These are phyloP conservation scores for Drosophila pseudotalamancana DNA, from an alignment of 2,888 invertebrate genomes.

Conservation along the genomic window DNA sequence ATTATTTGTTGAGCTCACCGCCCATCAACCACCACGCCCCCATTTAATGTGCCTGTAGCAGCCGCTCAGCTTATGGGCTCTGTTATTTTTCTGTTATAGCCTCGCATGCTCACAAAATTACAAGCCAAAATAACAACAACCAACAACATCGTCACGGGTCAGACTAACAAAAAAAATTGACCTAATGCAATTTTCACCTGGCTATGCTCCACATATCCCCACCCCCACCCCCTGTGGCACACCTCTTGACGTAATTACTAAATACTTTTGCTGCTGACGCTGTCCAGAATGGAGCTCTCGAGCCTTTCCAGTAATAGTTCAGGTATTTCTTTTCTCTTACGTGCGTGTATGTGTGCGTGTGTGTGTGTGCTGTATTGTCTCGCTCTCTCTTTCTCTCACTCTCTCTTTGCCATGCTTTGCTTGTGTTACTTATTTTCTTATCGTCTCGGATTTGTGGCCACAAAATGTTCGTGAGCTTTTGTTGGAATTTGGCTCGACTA, in stretches of 20 bases:
- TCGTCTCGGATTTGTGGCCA: constrained; percentile 78
- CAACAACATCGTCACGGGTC: constrained; percentile 27
- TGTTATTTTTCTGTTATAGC: constrained; percentile 33
- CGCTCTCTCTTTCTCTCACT: not conserved
- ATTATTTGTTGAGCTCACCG: not conserved
- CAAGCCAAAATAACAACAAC: constrained; percentile 5
- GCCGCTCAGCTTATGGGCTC: constrained; percentile 36
- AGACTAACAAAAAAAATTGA: constrained; percentile 9
- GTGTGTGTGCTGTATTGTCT: constrained; percentile 9
- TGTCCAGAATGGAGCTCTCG: constrained; percentile 36
- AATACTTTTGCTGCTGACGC: constrained; percentile 68
- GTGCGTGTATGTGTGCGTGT: not conserved
- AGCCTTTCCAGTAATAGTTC: constrained; percentile 25
- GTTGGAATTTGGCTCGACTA: constrained; percentile 69
- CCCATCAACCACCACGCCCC: no score
- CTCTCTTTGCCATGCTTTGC: constrained; percentile 1
- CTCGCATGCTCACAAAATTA: constrained; percentile 62
- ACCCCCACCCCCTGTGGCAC: not conserved
- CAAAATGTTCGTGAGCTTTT: constrained; percentile 73
- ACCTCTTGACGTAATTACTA: constrained; percentile 74
- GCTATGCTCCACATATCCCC: constrained; percentile 8
- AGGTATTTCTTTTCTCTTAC: constrained; percentile 50
- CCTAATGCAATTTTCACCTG: constrained; percentile 75
- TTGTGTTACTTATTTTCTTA: constrained; percentile 74
- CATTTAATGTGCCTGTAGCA: constrained; percentile 27